Evolutionary conservation across 1,140 invertebrate species (phyloP), one percentile per base, ranked within the genome.

Genomic region (Bilobella aurantiaca): DNA sequence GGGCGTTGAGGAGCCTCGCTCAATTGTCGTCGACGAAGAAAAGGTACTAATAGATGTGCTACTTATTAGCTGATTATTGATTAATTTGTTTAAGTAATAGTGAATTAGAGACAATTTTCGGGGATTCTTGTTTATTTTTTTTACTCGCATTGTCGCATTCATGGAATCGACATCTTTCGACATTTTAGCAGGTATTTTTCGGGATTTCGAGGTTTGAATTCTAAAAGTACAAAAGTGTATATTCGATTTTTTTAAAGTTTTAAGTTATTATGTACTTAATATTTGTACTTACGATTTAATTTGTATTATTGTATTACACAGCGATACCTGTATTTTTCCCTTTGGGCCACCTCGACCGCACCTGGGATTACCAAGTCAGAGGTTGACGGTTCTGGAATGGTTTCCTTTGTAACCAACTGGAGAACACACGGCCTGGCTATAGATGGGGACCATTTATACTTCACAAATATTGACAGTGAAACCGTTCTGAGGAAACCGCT

Each of bases 21-120:
- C 88, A 0, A 90, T 93, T 64, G 87, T 87, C 0, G 79, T 94
- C 0, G 87, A 90, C 28, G 88, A 90, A 0, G 85, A 87, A 29
- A 59, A 37, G 65, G 57, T 53, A 42, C n/a, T 8, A 53, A 53
- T 8, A 18, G 8, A 42, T 42, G 34, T 42, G 8, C 18, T 42
- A 42, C 8, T 18, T 42, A 12, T 18, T 8, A 42, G 34, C 18
- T 18, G 18, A 42, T 42, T 12, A 12, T 42, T 42, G 8, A 42
- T n/a, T n/a, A n/a, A n/a, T n/a, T n/a, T n/a, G n/a, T n/a, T n/a
- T n/a, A n/a, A n/a, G n/a, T n/a, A n/a, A n/a, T n/a, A n/a, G n/a
- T n/a, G n/a, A n/a, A n/a, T n/a, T n/a, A n/a, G n/a, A n/a, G n/a
- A n/a, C n/a, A n/a, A n/a, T n/a, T n/a, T n/a, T n/a, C n/a, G n/a